These are phyloP conservation scores for Astropecten irregularis DNA, from an alignment of 53 echinoderm and acorn worm genomes.

Conservation along the genomic window DNA sequence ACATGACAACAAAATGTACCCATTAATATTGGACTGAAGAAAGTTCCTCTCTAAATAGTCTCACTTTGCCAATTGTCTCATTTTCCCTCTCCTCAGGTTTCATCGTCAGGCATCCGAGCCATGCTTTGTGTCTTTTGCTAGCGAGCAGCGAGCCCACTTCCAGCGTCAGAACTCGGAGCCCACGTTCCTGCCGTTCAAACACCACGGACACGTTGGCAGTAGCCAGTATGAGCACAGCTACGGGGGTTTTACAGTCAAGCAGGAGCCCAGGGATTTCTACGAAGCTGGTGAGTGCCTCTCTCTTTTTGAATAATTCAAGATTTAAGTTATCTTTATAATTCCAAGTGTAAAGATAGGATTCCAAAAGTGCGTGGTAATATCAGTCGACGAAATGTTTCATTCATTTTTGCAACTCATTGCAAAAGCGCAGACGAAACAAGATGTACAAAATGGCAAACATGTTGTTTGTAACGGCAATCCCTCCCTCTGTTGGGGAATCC, in stretches of 20 bases:
- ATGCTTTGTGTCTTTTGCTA: conserved; percentile 73
- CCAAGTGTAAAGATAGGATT: background rate
- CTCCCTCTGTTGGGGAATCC: too few species aligned
- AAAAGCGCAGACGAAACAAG: too few species aligned
- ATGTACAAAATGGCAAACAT: too few species aligned
- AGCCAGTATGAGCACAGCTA: conserved; percentile 47
- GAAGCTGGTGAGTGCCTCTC: conserved; percentile 68
- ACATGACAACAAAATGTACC: too few species aligned
- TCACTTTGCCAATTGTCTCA: background rate
- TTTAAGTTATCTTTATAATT: background rate
- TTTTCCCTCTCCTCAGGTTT: conserved; percentile 49
- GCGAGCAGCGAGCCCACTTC: conserved; percentile 66
- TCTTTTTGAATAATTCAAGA: background rate
- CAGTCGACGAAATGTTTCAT: too few species aligned
- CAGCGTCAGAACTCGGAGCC: conserved; percentile 97
- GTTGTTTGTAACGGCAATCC: too few species aligned
- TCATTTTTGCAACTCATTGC: too few species aligned
- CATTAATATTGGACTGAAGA: too few species aligned
- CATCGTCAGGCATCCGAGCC: conserved; percentile 95
- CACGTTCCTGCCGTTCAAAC: conserved; percentile 75
- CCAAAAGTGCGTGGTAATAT: too few species aligned
- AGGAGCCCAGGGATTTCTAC: conserved; percentile 76
- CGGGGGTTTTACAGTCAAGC: conserved; percentile 53
- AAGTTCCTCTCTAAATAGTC: too few species aligned
- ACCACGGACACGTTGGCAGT: conserved; percentile 5